Evolutionary conservation across 2,888 invertebrate species (phyloP), one percentile per base, ranked within the genome.

Genomic region (Onthophagus sagittarius): DNA sequence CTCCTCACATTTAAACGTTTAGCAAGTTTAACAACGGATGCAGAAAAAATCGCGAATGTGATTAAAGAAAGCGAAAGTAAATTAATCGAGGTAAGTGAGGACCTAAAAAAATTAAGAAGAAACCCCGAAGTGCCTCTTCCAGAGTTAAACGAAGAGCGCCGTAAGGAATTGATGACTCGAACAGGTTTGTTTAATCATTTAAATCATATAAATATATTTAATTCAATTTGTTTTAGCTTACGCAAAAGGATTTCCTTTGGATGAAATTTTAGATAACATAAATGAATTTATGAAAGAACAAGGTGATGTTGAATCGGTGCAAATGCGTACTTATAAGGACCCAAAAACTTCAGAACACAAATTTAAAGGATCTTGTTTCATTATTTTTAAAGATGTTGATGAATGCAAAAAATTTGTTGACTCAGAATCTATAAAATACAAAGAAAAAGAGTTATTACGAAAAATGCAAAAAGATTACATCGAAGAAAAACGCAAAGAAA

Each of bases 351-450:
- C 92, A 82, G 87, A 89, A 69, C 87, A 89, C 71, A 84, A 89
- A 75, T 96, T 96, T 83, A 96, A 98, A 86, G 99, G 98, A 70
- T 98, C 98, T 0, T 92, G 97, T 70, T 98, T 97, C 84, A 91
- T 92, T 7, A 93, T 94, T 4, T 99, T 98, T 84, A 90, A 91
- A 79, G 92, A 90, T 33, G 88, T 90, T 72, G 97, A 96, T 72
- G 90, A 91, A 82, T 95, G 96, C 1, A 91, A 94, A 79, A 91
- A 91, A 75, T 95, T 96, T 82, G 84, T 96, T 62, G 90, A 90
- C 15, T 86, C 88, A 15, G 91, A 93, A 77, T 85, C 85, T 62
- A 73, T 85, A 11, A 89, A 88, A 76, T 86, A 94, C 4, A 93
- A 94, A 80, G 94, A 90, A 79, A 87, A 87, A 0, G 92, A 91